Conservation (phyloP, 2,797 vertebrate species). For the Falco cherrug region DNA sequence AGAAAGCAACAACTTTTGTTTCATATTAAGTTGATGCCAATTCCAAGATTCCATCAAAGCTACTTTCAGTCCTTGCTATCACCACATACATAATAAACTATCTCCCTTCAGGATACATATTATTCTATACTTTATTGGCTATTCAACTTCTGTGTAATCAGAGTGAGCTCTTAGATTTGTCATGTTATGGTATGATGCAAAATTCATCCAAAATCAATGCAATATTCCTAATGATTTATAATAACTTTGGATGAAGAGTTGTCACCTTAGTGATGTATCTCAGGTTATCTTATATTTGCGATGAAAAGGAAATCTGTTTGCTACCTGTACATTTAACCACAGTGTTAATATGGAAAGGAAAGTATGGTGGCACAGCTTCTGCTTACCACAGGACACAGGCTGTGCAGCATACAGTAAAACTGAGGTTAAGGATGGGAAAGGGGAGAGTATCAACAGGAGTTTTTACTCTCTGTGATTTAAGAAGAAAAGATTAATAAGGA, state of each 20-base stretch:
- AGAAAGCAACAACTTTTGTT: background rate
- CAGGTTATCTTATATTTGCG: background rate
- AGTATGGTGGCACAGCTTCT: fast-evolving
- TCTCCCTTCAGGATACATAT: background rate
- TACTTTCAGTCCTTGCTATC: background rate
- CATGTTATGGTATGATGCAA: background rate
- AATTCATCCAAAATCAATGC: background rate
- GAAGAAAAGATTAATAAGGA: background rate
- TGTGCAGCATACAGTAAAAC: background rate
- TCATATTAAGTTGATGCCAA: background rate
- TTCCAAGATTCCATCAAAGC: background rate
- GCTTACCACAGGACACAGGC: background rate
- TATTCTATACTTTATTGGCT: background rate
- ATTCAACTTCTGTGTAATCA: background rate
- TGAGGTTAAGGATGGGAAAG: background rate
- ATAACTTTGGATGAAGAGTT: background rate
- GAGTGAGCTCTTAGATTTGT: background rate
- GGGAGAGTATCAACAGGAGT: fast-evolving
- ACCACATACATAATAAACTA: background rate
- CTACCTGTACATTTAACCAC: background rate
- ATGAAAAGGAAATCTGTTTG: background rate
- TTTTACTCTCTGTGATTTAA: background rate
- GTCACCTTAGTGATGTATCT: background rate
- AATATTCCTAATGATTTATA: background rate
- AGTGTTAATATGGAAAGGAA: background rate